Base-by-base conservation (phyloP, 2,888 invertebrate genomes). In the Chrysolina oricalcia region DNA sequence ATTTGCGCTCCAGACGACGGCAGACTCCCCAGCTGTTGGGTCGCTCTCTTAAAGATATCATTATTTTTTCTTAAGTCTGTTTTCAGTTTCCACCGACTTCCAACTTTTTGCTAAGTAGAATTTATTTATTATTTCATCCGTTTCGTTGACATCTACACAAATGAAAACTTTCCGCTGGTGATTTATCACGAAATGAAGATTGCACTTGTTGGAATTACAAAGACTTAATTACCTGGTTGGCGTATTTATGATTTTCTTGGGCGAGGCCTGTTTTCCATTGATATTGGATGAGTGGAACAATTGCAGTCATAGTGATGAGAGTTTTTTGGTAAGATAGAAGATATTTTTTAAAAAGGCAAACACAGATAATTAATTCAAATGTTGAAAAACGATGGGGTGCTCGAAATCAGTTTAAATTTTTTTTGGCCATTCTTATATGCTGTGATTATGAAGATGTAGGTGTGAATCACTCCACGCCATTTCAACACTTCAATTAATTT, bases 1-100 rank as follows among this genome's bases (percentile, higher is more conserved):
- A 88, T 88, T 88, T 88, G 84, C 84, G 81, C 79, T 75, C 72
- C 70, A 80, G 81, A 78, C 78, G 74, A 69, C 70, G 75, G 78
- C 74, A 72, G 66, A 74, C 71, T 72, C 76, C 77, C 78, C 74
- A 77, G 79, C 80, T 80, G 81, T 81, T 81, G 77, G 77, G 74
- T 78, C 75, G 77, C 77, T 81, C 79, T 76, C 81, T 82, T 78
- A 79, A 78, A 79, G 81, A 81, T 81, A 79, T 80, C 80, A 83
- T 82, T 80, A 80, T 83, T 83, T 82, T 81, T 81, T 80, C 79
- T 74, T 80, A 75, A 74, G 78, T 74, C 80, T 74, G 74, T 76
- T 80, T 80, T 75, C 77, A 79, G 77, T 73, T 78, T 78, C 78
- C 80, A 75, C 76, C 75, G 76, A 62, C 77, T 77, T 50, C 72